A percentile compares a stretch with the other conserved stretches of the same genome.
Evolutionary conservation across 2,797 vertebrate species (phyloP).

Genomic region (Lophius americanus): DNA sequence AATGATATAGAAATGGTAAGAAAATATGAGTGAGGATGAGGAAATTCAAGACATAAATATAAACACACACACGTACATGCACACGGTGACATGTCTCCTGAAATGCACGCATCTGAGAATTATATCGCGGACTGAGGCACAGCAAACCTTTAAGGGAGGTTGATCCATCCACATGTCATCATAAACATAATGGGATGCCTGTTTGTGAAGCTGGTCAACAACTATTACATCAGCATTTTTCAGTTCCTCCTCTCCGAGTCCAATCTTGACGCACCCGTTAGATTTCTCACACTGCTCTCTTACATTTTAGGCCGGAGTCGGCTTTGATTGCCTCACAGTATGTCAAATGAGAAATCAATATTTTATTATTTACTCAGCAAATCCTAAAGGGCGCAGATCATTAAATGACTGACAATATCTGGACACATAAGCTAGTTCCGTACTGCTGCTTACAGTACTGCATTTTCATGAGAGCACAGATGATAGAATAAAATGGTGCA

Average conservation of each 20-base stretch:
- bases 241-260: conserved; percentile 15
- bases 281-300: conserved; percentile 30
- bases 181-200: conserved; percentile 46
- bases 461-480: background rate
- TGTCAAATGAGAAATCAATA: conserved; percentile 65
- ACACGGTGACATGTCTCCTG: conserved; percentile 16
- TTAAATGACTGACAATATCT: conserved; percentile 48
- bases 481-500: background rate
- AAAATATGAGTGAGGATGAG: conserved; percentile 16
- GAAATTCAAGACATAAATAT: conserved; percentile 20
- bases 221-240: conserved; percentile 61
- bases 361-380: conserved; percentile 50
- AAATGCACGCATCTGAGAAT: conserved; percentile 47
- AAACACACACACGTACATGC: background rate
- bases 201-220: conserved; percentile 50
- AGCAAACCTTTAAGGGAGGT: conserved; percentile 30
- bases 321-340: conserved; percentile 61
- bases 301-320: conserved; percentile 19
- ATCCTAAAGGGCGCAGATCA: conserved; percentile 57
- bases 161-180: conserved; percentile 48
- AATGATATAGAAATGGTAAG: conserved; percentile 3
- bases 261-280: conserved; percentile 21
- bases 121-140: conserved; percentile 17
- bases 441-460: background rate
- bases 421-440: conserved; percentile 25